Evolutionary conservation across 2,888 invertebrate genomes (phyloP).

Genomic region (Polymixis lichenea): DNA sequence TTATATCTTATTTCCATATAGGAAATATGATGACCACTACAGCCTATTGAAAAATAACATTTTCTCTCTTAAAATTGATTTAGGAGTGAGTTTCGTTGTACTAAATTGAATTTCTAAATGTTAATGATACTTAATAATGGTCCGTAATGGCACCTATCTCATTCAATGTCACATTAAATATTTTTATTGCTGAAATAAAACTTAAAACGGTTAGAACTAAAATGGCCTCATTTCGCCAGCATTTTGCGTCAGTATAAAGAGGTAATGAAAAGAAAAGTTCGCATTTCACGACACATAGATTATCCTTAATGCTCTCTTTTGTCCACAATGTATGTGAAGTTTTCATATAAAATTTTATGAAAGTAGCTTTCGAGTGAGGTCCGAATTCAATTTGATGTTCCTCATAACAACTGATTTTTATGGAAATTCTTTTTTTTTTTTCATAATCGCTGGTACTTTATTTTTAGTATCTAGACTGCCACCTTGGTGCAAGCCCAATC

Average conservation of each 20-base stretch:
- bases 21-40: slow-evolving; percentile 4
- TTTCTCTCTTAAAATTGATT: not conserved
- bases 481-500: slow-evolving; percentile 4
- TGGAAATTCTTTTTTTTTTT: slow-evolving; percentile 34
- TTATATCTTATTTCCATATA: not conserved
- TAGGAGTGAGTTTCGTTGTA: not conserved
- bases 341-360: slow-evolving; percentile 85
- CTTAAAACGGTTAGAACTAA: slow-evolving; percentile 65
- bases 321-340: slow-evolving; percentile 85
- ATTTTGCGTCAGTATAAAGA: slow-evolving; percentile 75
- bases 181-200: slow-evolving; percentile 45
- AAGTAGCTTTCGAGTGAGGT: slow-evolving; percentile 76
- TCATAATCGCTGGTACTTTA: slow-evolving; percentile 12
- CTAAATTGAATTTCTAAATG: slow-evolving; percentile 8
- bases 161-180: slow-evolving; percentile 33
- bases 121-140: slow-evolving; percentile 13
- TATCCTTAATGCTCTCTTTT: slow-evolving; percentile 83
- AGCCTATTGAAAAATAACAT: not conserved
- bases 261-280: slow-evolving; percentile 85
- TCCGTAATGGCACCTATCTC: not conserved
- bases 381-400: slow-evolving; percentile 77
- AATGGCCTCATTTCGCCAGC: slow-evolving; percentile 77
- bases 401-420: slow-evolving; percentile 61
- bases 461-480: slow-evolving; percentile 31
- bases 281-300: slow-evolving; percentile 83